Evolutionary conservation across 2,888 invertebrate genomes (phyloP).

Genomic region (Lepetodrilus schrolli): DNA sequence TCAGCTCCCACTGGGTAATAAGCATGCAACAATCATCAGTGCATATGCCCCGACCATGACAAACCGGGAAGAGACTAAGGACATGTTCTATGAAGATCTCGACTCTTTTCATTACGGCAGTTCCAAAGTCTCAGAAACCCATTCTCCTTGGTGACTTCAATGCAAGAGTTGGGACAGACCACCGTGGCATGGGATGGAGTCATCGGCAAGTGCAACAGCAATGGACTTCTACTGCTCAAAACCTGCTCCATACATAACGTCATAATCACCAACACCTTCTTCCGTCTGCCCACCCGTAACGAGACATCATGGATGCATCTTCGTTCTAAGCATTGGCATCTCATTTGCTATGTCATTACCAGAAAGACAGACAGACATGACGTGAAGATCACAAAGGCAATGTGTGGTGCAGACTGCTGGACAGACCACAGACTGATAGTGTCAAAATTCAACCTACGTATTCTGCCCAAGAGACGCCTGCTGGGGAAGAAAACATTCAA

Average conservation of each 20-base stretch:
- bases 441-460: background rate
- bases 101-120: no score
- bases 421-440: background rate
- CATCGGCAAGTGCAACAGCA: conserved; percentile 1
- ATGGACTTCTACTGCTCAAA: background rate
- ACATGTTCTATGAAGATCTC: no score
- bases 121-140: background rate
- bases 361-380: background rate
- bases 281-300: no score
- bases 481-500: background rate
- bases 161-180: conserved; percentile 32
- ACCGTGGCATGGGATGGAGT: conserved; percentile 29
- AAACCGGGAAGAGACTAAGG: no score
- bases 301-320: background rate
- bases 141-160: conserved; percentile 31
- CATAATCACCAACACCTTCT: background rate
- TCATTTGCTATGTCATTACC: background rate
- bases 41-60: no score
- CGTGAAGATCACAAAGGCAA: no score
- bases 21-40: no score
- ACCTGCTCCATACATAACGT: background rate
- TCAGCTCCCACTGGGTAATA: no score
- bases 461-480: background rate
- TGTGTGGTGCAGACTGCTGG: background rate
- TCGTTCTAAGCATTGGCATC: background rate